Percentiles rank a stretch among this genome's conserved stretches.
These are phyloP conservation scores for Acropternis orthonyx DNA, from an alignment of 2,797 vertebrate genomes.

Conservation along the genomic window DNA sequence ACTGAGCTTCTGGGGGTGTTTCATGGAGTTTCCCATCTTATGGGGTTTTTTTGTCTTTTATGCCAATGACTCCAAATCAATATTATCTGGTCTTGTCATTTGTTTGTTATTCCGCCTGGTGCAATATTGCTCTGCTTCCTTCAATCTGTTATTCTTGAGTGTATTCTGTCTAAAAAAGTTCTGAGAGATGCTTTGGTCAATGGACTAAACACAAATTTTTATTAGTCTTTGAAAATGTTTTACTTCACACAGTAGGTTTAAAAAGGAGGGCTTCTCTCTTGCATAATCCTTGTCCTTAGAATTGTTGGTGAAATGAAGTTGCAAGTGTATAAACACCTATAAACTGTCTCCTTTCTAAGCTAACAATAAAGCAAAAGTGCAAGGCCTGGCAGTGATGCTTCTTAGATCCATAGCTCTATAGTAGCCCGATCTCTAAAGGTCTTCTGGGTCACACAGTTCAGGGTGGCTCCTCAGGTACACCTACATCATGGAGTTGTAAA, in stretches of 20 bases:
- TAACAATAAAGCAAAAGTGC: neutral
- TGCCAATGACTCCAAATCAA: neutral
- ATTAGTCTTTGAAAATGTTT: neutral
- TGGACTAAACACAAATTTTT: neutral
- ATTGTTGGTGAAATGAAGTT: neutral
- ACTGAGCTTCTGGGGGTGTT: neutral
- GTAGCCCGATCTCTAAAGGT: neutral
- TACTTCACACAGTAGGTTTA: neutral
- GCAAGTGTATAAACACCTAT: neutral
- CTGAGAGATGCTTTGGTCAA: neutral
- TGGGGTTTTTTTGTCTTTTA: neutral
- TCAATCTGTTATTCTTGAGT: neutral
- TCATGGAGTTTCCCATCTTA: neutral
- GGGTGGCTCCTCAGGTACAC: accelerated
- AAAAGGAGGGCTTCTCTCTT: neutral
- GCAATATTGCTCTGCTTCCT: neutral
- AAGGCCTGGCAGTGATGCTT: neutral
- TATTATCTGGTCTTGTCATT: neutral
- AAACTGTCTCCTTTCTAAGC: neutral
- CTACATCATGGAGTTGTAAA: neutral
- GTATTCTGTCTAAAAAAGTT: neutral
- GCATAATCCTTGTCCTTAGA: neutral
- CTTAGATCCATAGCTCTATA: neutral
- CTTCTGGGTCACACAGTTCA: neutral
- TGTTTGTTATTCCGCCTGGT: neutral